Evolutionary conservation across 2,888 invertebrate species (phyloP).

Genomic region (Eupeodes luniger): DNA sequence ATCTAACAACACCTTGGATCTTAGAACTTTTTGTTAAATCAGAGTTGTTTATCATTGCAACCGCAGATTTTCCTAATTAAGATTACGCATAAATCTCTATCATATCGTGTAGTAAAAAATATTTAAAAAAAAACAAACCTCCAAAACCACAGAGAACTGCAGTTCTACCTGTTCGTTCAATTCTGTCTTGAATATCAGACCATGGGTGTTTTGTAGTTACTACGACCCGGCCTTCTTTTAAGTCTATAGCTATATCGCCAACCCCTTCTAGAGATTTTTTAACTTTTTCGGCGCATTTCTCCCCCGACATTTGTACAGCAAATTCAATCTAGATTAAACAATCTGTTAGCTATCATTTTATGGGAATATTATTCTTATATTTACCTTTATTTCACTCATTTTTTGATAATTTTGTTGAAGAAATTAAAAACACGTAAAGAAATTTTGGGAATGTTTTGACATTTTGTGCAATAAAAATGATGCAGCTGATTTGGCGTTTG

Average conservation of each 20-base stretch:
- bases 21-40: conserved; percentile 81
- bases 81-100: not conserved
- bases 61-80: conserved; percentile 85
- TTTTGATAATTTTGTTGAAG: not conserved
- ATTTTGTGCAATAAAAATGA: conserved; percentile 38
- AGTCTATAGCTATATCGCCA: conserved; percentile 81
- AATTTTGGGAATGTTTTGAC: conserved; percentile 37
- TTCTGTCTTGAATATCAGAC: conserved; percentile 84
- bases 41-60: conserved; percentile 88
- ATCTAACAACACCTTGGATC: conserved; percentile 91
- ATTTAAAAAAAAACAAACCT: conserved; percentile 82
- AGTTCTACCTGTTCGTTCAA: conserved; percentile 87
- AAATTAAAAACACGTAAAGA: not conserved
- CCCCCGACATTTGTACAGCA: conserved; percentile 87
- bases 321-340: conserved; percentile 86
- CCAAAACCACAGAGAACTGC: conserved; percentile 93
- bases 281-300: conserved; percentile 85
- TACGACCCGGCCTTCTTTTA: conserved; percentile 80
- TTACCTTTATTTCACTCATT: conserved; percentile 68
- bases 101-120: not conserved
- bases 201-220: conserved; percentile 82
- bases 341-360: not conserved
- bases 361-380: not conserved
- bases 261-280: conserved; percentile 84
- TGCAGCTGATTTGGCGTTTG: conserved; percentile 16